Base-by-base conservation (phyloP, 2,797 vertebrate genomes). In the Leuciscus waleckii region DNA sequence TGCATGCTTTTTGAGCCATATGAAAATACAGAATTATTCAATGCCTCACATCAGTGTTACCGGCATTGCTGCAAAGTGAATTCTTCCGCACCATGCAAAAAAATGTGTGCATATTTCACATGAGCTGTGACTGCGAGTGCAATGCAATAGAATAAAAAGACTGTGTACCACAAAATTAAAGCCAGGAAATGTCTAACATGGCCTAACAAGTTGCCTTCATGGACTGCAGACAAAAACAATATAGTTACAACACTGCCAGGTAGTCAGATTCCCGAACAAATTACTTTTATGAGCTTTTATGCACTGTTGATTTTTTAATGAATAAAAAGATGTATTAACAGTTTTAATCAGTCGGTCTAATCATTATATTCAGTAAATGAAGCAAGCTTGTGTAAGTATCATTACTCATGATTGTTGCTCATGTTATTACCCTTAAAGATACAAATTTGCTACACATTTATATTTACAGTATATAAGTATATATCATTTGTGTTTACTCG, bases 21-120 rank as follows among this genome's bases (percentile, higher is more conserved):
- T 41, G 16, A 78, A 41, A 78, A n/a, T 58, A 23, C 13, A 75
- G 7, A 58, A 77, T 39, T 4, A 58, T 39, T 39, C 23, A 26
- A 61, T 6, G 35, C 75, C 54, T 78, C 35, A 41, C 23, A 7
- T 41, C 75, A 41, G 21, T 58, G 75, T 78, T 41, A 41, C 23
- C 0, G 4, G 21, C 35, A 41, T 11, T 61, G 13, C 54, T 61
- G 35, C 4, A 17, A 14, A 0, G 10, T 39, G 51, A 77, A 61
- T n/a, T 77, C 21, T 39, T 77, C 51, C 61, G 35, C 54, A 77
- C 21, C 54, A 35, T 23, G 29, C 73, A 76, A 69, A 68, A 68
- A 35, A 69, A 76, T 56, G 1, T 29, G 29, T 29, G 29, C 49
- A 58, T 77, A 58, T 75, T 75, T 7, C 46, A 23, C 46, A 32